Percentiles rank a stretch among this genome's conserved stretches.
Conservation (phyloP, 2,888 invertebrate species). For the Petrophora chlorosata region DNA sequence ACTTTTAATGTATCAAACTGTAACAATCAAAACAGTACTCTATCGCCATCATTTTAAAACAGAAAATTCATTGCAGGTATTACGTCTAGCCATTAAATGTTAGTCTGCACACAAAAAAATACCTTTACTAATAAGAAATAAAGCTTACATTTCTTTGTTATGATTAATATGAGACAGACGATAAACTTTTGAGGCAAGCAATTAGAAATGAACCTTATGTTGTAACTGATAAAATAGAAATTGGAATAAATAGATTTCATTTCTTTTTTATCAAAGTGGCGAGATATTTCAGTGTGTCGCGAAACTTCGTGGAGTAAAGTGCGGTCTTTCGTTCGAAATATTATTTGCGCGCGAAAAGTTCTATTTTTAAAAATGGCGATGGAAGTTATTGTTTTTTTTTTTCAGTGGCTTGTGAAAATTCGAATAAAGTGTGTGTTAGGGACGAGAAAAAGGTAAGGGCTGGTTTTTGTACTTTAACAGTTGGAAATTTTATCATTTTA, state of each 20-base stretch:
- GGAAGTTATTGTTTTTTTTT: too few species aligned
- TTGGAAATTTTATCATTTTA: too few species aligned
- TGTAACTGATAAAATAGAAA: background rate
- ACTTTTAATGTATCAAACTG: conserved; percentile 15
- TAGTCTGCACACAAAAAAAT: background rate
- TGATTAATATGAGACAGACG: conserved; percentile 12
- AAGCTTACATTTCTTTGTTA: conserved; percentile 13
- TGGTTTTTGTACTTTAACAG: too few species aligned
- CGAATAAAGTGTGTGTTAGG: too few species aligned
- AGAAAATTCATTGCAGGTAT: background rate
- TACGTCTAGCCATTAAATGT: conserved; percentile 22
- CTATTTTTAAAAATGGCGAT: conserved; percentile 1
- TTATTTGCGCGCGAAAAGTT: conserved; percentile 14
- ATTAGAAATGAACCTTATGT: conserved; percentile 20
- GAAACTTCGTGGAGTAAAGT: conserved; percentile 20
- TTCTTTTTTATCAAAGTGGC: conserved; percentile 26
- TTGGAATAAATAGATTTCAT: background rate
- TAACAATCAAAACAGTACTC: conserved; percentile 6
- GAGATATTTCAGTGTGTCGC: conserved; percentile 28
- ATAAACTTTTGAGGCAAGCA: conserved; percentile 22
- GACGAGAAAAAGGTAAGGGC: too few species aligned
- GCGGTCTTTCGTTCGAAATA: background rate
- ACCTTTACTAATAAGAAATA: background rate
- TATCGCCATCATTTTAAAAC: background rate
- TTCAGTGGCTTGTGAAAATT: too few species aligned